phyloP scores from a whole-genome alignment of 2,888 invertebrate genomes.

The Calliscelio sp. region DNA sequence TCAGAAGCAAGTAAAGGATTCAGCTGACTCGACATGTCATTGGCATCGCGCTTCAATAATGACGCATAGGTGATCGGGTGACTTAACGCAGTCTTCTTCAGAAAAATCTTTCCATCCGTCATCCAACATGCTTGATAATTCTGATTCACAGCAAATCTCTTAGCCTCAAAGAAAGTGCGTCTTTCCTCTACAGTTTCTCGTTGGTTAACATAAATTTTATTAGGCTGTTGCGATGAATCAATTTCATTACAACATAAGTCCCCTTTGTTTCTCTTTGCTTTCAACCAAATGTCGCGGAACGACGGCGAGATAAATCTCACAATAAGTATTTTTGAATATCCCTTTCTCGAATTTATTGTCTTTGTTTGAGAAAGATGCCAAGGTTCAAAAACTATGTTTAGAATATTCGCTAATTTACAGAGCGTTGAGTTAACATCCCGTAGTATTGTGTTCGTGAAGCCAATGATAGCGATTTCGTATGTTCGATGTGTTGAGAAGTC shows the following conservation, averaged over 20 bases:
- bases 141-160: neutral
- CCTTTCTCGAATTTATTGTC: neutral
- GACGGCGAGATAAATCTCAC: neutral
- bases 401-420: no score
- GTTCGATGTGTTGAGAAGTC: no score
- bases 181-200: conserved; percentile 6
- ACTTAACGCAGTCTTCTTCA: neutral
- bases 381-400: neutral
- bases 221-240: no score
- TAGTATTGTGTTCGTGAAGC: no score
- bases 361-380: neutral
- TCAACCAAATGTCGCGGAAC: neutral
- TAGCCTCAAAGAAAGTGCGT: neutral
- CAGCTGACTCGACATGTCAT: no score
- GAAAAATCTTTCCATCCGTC: neutral
- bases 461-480: no score
- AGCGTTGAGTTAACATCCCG: no score
- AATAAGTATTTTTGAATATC: neutral
- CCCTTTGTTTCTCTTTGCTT: neutral
- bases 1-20: no score
- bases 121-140: neutral
- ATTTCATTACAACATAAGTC: neutral
- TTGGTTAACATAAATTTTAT: conserved; percentile 5
- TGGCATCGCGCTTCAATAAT: no score
- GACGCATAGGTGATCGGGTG: no score